Percentiles rank a stretch among this genome's conserved stretches.
Evolutionary conservation across 2,113 vertebrate genomes (phyloP).

Genomic region (Chloroceryle aenea): DNA sequence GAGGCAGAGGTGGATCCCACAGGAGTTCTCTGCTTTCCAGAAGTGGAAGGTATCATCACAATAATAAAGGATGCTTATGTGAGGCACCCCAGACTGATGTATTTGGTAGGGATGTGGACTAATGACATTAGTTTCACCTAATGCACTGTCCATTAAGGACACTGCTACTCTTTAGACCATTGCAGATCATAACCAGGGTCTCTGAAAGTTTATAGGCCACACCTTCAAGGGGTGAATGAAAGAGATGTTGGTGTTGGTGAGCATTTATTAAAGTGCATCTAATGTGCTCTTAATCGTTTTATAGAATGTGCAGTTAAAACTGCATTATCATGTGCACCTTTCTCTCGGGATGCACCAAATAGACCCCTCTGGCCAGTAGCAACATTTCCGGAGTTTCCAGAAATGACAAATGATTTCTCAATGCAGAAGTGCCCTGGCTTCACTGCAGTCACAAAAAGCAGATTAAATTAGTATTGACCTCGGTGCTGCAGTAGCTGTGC

Average conservation of each 20-base stretch:
- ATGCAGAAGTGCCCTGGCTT: slow-evolving; percentile 32
- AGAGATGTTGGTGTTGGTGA: not conserved
- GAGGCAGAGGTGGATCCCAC: not conserved
- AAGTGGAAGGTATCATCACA: not conserved
- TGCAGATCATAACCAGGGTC: not conserved
- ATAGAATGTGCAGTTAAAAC: not conserved
- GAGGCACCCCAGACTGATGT: not conserved
- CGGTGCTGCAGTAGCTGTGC: not conserved
- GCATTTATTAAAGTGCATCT: slow-evolving; percentile 35
- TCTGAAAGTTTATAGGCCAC: not conserved
- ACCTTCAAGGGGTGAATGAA: slow-evolving; percentile 6
- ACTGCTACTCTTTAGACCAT: not conserved
- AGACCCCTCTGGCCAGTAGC: not conserved
- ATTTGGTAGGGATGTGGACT: not conserved
- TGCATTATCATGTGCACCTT: not conserved
- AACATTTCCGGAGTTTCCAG: slow-evolving; percentile 48
- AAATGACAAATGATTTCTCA: slow-evolving; percentile 59
- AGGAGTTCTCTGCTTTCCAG: not conserved
- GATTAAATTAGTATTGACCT: slow-evolving; percentile 72
- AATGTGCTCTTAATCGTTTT: not conserved
- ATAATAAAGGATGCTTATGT: not conserved
- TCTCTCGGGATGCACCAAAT: not conserved
- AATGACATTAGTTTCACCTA: not conserved
- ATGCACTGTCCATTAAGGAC: not conserved
- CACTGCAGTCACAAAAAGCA: slow-evolving; percentile 56